phyloP scores from a whole-genome alignment of 37 sponge, comb jelly and placozoan genomes.

The Chondrosia reniformis region DNA sequence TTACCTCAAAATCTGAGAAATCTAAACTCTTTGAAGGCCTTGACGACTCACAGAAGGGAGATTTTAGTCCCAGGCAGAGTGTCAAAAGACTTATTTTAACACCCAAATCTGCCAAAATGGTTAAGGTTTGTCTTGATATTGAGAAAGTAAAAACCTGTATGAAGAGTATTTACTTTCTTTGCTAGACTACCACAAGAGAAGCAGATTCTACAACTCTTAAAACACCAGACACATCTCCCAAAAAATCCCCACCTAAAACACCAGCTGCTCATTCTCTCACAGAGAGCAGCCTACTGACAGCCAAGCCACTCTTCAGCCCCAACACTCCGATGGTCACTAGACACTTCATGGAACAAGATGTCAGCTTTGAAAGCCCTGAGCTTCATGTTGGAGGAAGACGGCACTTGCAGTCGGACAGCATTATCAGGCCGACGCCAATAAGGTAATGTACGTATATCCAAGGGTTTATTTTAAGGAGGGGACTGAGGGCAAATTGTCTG shows the following conservation, averaged over 20 bases:
- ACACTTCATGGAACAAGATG: not conserved
- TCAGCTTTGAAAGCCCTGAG: slow-evolving; percentile 40
- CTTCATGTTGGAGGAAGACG: slow-evolving; percentile 25
- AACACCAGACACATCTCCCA: not conserved
- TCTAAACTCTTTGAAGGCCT: slow-evolving; percentile 61
- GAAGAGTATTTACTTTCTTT: not conserved
- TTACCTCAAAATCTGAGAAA: slow-evolving; percentile 42
- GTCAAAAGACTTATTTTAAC: slow-evolving; percentile 67
- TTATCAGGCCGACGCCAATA: slow-evolving; percentile 30
- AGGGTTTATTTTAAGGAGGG: no score
- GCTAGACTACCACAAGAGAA: not conserved
- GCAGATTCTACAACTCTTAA: slow-evolving; percentile 22
- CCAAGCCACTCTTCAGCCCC: slow-evolving; percentile 21
- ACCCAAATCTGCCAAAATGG: slow-evolving; percentile 38
- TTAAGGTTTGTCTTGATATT: slow-evolving; percentile 24
- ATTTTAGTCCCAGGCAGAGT: slow-evolving; percentile 66
- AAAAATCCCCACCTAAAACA: not conserved
- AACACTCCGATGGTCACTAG: slow-evolving; percentile 9
- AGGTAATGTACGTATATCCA: no score
- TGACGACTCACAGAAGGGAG: slow-evolving; percentile 31
- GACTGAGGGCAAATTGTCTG: no score
- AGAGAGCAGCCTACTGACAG: no score
- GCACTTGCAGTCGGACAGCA: slow-evolving; percentile 9
- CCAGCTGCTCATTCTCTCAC: not conserved
- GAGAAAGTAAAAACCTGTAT: no score